Percentiles rank a stretch among this genome's conserved stretches.
Evolutionary conservation across 2,888 invertebrate genomes (phyloP).

Genomic region (Lordiphosa andalusiaca): DNA sequence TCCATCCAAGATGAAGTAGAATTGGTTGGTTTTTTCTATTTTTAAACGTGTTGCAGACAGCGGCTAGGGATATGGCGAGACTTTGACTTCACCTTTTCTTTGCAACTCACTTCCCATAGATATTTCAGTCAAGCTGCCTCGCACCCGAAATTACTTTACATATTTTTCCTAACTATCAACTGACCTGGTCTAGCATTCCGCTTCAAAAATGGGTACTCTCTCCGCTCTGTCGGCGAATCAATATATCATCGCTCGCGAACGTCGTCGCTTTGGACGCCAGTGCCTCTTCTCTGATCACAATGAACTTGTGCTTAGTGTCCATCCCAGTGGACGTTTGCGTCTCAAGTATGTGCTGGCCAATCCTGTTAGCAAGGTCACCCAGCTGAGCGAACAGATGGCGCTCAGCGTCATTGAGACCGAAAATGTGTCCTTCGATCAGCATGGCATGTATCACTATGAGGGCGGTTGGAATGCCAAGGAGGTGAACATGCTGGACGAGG

Average conservation of each 20-base stretch:
- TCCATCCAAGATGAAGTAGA: too few species aligned
- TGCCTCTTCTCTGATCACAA: conserved; percentile 86
- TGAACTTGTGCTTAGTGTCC: conserved; percentile 84
- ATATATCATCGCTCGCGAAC: conserved; percentile 79
- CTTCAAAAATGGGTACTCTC: not conserved
- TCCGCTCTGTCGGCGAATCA: conserved; percentile 43
- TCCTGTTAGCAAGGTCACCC: conserved; percentile 83
- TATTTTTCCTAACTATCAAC: too few species aligned
- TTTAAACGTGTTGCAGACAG: too few species aligned
- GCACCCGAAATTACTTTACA: too few species aligned
- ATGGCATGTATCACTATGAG: conserved; percentile 87
- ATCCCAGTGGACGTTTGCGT: conserved; percentile 82
- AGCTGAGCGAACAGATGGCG: conserved; percentile 82
- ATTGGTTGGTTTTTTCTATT: too few species aligned
- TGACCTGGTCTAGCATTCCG: too few species aligned
- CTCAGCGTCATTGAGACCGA: conserved; percentile 72
- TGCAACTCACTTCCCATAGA: too few species aligned
- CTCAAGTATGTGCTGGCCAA: conserved; percentile 83
- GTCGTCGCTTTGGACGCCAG: conserved; percentile 87
- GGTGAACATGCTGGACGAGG: conserved; percentile 84
- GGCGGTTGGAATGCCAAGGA: conserved; percentile 92
- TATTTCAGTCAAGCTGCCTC: too few species aligned
- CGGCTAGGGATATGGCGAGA: too few species aligned
- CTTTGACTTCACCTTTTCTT: too few species aligned
- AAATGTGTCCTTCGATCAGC: conserved; percentile 68